These are phyloP conservation scores for Ormyrus labotus DNA, from an alignment of 2,888 invertebrate genomes.

Conservation along the genomic window DNA sequence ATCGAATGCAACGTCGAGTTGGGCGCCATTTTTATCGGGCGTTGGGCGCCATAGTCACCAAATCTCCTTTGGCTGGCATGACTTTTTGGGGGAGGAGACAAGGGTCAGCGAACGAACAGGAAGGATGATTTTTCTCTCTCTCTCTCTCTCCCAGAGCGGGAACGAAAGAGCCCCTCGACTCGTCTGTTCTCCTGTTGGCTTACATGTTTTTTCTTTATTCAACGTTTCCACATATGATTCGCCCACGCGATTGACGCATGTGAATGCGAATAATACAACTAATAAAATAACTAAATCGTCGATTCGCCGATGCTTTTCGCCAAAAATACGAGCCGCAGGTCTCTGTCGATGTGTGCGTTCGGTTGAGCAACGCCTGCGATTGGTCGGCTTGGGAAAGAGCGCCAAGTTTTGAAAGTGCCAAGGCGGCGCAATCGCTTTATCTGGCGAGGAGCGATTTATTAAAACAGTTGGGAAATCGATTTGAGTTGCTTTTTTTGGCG, in stretches of 20 bases:
- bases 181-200: conserved; percentile 71
- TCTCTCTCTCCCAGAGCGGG: neutral
- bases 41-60: too few species aligned
- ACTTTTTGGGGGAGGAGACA: conserved; percentile 37
- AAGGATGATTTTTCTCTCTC: conserved; percentile 70
- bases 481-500: too few species aligned
- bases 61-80: conserved; percentile 4
- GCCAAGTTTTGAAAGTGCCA: conserved; percentile 22
- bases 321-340: too few species aligned
- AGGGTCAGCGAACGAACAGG: conserved; percentile 71
- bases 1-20: too few species aligned
- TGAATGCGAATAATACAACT: conserved; percentile 33
- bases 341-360: neutral
- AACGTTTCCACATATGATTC: conserved; percentile 62
- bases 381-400: conserved; percentile 25
- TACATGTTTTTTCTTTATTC: conserved; percentile 74
- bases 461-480: too few species aligned
- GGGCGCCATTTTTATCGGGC: too few species aligned
- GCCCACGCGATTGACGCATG: conserved; percentile 25
- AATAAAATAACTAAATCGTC: conserved; percentile 41
- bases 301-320: neutral
- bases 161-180: conserved; percentile 57
- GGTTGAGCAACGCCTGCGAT: neutral
- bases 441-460: too few species aligned
- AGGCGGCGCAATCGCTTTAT: too few species aligned